phyloP scores from a whole-genome alignment of 2,888 invertebrate genomes.

The Gastrophysa polygoni region DNA sequence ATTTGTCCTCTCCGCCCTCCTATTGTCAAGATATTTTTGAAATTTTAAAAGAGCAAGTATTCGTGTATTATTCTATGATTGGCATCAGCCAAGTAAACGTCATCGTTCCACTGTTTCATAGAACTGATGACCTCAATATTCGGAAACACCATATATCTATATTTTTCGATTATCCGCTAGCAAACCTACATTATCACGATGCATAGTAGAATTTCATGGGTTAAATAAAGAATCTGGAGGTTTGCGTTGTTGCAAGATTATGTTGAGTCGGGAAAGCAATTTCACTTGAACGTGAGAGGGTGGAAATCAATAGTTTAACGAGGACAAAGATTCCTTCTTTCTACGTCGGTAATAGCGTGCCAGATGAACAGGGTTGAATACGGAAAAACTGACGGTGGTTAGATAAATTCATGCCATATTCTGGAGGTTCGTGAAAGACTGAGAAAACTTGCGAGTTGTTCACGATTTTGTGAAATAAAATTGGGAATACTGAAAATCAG shows the following conservation, averaged over 20 bases:
- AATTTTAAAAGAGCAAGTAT: no score
- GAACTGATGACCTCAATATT: not conserved
- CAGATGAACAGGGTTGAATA: slow-evolving; percentile 5
- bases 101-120: not conserved
- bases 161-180: not conserved
- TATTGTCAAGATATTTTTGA: no score
- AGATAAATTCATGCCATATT: not conserved
- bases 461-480: no score
- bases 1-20: no score
- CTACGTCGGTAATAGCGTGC: slow-evolving; percentile 37
- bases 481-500: no score
- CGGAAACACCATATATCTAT: not conserved
- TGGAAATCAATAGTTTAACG: slow-evolving; percentile 47
- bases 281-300: slow-evolving; percentile 45
- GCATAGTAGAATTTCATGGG: slow-evolving; percentile 40
- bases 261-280: slow-evolving; percentile 43
- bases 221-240: slow-evolving; percentile 42
- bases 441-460: no score
- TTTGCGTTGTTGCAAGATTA: slow-evolving; percentile 42
- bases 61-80: no score
- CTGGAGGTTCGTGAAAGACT: no score
- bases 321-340: slow-evolving; percentile 42
- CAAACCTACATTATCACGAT: slow-evolving; percentile 33
- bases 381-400: not conserved
- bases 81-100: not conserved